Conservation (phyloP, 2,797 vertebrate species). For the Chlorospingus semifuscus region DNA sequence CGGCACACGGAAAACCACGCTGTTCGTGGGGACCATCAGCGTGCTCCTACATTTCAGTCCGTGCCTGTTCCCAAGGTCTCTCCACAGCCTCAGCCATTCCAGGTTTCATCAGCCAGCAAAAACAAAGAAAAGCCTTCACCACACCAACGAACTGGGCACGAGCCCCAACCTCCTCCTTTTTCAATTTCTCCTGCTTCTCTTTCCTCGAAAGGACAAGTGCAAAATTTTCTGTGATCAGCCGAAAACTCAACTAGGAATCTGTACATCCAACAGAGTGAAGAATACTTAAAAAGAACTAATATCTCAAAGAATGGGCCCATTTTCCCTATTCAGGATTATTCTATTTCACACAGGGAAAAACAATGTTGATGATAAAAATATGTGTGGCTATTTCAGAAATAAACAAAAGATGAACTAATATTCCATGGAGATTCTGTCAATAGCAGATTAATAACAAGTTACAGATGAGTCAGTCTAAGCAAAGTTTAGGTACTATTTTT, state of each 20-base stretch:
- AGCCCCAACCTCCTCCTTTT: neutral
- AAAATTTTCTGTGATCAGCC: neutral
- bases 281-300: neutral
- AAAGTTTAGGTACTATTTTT: neutral
- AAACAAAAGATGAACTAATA: neutral
- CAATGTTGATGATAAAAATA: neutral
- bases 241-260: neutral
- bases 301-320: neutral
- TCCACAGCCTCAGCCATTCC: neutral
- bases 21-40: neutral
- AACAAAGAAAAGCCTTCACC: neutral
- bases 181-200: neutral
- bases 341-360: neutral
- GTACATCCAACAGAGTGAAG: neutral
- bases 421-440: neutral
- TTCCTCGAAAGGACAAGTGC: neutral
- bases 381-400: neutral
- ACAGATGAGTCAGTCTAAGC: neutral
- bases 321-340: neutral
- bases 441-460: neutral
- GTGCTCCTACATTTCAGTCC: neutral
- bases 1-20: accelerated
- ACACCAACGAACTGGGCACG: neutral
- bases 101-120: neutral
- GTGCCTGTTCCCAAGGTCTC: neutral